Conservation (phyloP, 2,888 invertebrate genomes). For the Diogma glabrata region DNA sequence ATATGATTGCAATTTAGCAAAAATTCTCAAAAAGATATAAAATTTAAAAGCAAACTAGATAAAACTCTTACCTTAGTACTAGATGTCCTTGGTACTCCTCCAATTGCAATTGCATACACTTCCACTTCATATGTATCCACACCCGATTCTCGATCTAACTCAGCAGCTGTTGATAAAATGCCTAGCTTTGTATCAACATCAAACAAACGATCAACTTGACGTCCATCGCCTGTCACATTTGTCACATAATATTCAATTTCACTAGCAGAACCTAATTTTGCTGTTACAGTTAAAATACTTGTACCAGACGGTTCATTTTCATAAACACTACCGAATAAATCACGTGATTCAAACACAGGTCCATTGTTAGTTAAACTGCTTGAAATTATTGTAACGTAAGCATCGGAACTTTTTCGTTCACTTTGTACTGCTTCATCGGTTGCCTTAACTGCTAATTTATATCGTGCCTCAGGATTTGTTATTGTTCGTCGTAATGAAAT, state of each 20-base stretch:
- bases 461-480: constrained; percentile 55
- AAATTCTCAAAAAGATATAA: constrained; percentile 23
- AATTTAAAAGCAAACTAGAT: constrained; percentile 1
- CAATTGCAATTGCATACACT: constrained; percentile 70
- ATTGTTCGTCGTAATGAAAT: constrained; percentile 51
- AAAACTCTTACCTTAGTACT: constrained; percentile 71
- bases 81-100: constrained; percentile 59
- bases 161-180: constrained; percentile 71
- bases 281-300: constrained; percentile 69
- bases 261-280: constrained; percentile 48
- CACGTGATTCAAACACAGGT: constrained; percentile 50
- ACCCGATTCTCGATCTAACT: constrained; percentile 74
- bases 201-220: constrained; percentile 78
- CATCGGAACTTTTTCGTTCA: constrained; percentile 76
- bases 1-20: neutral
- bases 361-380: constrained; percentile 38
- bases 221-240: constrained; percentile 62
- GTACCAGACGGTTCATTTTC: constrained; percentile 86
- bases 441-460: constrained; percentile 74
- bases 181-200: constrained; percentile 84
- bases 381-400: constrained; percentile 72
- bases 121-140: constrained; percentile 73
- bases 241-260: constrained; percentile 85
- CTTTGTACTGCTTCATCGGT: constrained; percentile 86
- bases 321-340: constrained; percentile 64